Evolutionary conservation across 1,140 invertebrate species (phyloP), one percentile per base, ranked within the genome.

Genomic region (Listronotus bonariensis): DNA sequence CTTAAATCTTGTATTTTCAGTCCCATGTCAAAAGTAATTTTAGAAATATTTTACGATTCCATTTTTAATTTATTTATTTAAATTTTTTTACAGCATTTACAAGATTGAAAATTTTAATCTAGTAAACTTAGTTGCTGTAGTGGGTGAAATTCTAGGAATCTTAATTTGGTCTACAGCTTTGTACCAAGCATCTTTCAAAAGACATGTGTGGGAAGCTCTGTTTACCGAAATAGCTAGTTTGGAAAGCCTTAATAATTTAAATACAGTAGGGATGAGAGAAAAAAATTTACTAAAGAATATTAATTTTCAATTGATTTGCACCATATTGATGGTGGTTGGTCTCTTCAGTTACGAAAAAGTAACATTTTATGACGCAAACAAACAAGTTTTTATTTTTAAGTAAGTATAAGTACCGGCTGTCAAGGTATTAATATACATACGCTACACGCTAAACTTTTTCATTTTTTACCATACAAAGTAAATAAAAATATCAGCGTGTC

Each of bases 141-240:
- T 65, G 6, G 54, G 62, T 17, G 62, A 65, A 41, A 34, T 65
- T 48, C 17, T 57, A 8, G 62, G 62, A n/a, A 34, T 58, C 12
- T 46, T 49, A 12, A 57, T 65, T 38, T 65, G 62, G 62, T 36
- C 5, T 10, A 58, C 49, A 6, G 62, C 62, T n/a, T 15, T 58
- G 7, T 65, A 65, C 45, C 62, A 65, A 40, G 15, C 54, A 5
- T 26, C 3, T 43, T 65, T 43, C n/a, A 65, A 65, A 42, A 26
- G 18, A 11, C 7, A 49, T 51, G 36, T 53, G 15, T 65, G 62
- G 62, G 34, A 58, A 41, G 8, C 46, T 17, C 20, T 65, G 31
- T 65, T 65, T 20, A 32, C 36, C 6, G 54, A 38, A n/a, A 49
- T 65, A 14, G 15, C 20, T 8, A 32, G 12, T 14, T 36, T 65